Evolutionary conservation across 1,140 invertebrate genomes (phyloP), one percentile per base, ranked within the genome.

Genomic region (Oncopeltus fasciatus): DNA sequence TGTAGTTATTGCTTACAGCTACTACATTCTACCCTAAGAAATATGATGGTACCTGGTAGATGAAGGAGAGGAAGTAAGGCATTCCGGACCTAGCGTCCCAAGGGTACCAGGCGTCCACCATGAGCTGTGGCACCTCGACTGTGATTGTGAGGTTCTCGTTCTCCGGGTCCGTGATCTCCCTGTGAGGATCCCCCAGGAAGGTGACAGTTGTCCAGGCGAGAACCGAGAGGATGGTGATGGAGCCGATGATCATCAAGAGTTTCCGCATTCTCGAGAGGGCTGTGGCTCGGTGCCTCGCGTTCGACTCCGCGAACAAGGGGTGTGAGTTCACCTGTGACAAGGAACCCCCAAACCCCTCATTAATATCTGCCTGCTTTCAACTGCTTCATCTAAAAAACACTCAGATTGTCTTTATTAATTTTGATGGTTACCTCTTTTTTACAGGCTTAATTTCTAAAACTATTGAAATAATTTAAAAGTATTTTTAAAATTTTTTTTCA

Each of bases 291-390:
- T 86, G 87, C 16, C 80, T 71, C 0, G 83, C 84, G 69, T 89
- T 85, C 1, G 86, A 89, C 69, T 90, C 87, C n/a, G 85, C 81
- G 69, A 90, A 90, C 18, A 90, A 68, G 0, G 87, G 87, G 75
- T 90, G 87, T 47, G 83, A 83, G 70, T 90, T 90, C 0, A 83
- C 81, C 73, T 68, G 43, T 27, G 51, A 47, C 24, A 53, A 53
- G 4, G 21, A 46, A 46, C 2, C 14, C n/a, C n/a, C n/a, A n/a
- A n/a, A n/a, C n/a, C n/a, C n/a, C n/a, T n/a, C n/a, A n/a, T n/a
- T n/a, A n/a, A n/a, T n/a, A n/a, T n/a, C n/a, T n/a, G n/a, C n/a
- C n/a, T n/a, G n/a, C n/a, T n/a, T n/a, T n/a, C n/a, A n/a, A n/a
- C n/a, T n/a, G n/a, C n/a, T n/a, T n/a, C n/a, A n/a, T n/a, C n/a